Conservation (phyloP, 30 jellyfish, hydroid and myxozoan species). For the Pelagia noctiluca region DNA sequence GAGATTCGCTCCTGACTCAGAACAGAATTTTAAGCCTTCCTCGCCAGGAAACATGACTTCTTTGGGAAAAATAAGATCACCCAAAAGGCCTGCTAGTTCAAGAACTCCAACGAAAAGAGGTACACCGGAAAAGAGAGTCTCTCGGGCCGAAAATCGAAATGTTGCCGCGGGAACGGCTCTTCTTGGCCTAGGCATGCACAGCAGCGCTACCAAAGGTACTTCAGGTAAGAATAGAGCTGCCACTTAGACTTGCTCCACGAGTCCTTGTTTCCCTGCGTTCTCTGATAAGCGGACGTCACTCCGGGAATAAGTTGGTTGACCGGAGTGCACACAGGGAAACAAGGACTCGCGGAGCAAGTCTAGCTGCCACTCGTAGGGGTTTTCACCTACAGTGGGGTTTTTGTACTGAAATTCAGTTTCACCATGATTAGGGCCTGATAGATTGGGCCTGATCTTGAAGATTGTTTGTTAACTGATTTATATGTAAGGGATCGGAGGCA, state of each 20-base stretch:
- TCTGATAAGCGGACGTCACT: no score
- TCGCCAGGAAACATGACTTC: slow-evolving; percentile 32
- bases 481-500: no score
- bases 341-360: no score
- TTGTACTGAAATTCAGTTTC: no score
- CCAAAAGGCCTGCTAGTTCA: slow-evolving; percentile 32
- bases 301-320: no score
- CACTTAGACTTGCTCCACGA: not conserved
- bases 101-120: slow-evolving; percentile 65
- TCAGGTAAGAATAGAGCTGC: not conserved
- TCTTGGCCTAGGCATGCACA: not conserved
- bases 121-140: slow-evolving; percentile 50
- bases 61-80: slow-evolving; percentile 36
- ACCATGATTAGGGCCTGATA: no score
- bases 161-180: not conserved
- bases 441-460: no score
- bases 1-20: not conserved
- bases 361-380: no score
- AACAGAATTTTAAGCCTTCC: not conserved
- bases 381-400: no score
- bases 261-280: not conserved
- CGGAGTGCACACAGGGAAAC: no score
- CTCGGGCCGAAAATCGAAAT: not conserved
- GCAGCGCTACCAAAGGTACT: not conserved
- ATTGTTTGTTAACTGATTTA: no score